A percentile compares a stretch with the other conserved stretches of the same genome.
Conservation (phyloP, 2,113 vertebrate genomes). For the Podilymbus podiceps region DNA sequence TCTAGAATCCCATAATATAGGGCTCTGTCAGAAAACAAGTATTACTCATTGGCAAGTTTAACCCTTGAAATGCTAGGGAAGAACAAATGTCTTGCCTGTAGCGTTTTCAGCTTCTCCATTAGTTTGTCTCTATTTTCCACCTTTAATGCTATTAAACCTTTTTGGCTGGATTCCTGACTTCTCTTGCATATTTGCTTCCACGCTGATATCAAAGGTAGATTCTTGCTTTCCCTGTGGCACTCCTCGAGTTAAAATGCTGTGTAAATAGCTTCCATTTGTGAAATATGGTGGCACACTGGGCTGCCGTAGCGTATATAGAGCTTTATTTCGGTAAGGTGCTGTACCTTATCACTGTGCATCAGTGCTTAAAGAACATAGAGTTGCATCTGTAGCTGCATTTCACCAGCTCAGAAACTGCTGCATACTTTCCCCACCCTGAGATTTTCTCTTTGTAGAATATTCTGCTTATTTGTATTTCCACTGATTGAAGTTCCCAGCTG, state of each 20-base stretch:
- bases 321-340: neutral
- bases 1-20: neutral
- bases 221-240: neutral
- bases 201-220: neutral
- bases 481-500: slow-evolving; percentile 39
- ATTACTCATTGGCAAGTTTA: neutral
- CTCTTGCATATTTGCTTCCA: neutral
- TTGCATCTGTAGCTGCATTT: neutral
- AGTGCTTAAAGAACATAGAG: accelerated
- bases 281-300: accelerated
- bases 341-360: accelerated
- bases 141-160: neutral
- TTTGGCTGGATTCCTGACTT: neutral
- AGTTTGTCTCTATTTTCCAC: neutral
- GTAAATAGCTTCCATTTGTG: neutral
- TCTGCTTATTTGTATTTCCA: neutral
- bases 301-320: accelerated
- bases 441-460: neutral
- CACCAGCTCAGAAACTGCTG: neutral
- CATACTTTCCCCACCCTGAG: neutral
- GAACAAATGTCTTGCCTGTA: neutral
- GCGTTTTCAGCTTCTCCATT: neutral
- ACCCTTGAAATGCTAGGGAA: neutral
- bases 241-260: neutral
- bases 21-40: neutral